Percentiles rank a stretch among this genome's conserved stretches.
phyloP scores from a whole-genome alignment of 2,888 invertebrate genomes.

The Lagria hirta region DNA sequence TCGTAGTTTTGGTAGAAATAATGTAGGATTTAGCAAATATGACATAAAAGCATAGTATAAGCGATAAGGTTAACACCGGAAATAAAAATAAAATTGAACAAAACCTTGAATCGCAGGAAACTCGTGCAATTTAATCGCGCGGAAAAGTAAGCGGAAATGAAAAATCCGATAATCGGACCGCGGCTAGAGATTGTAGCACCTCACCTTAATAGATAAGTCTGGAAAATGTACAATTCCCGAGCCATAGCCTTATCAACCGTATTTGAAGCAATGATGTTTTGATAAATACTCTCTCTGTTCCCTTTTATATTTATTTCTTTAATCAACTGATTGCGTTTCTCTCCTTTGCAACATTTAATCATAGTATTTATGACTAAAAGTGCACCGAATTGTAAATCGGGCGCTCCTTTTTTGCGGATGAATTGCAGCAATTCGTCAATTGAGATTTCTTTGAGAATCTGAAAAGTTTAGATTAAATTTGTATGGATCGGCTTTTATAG shows the following conservation, averaged over 20 bases:
- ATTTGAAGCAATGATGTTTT: conserved; percentile 34
- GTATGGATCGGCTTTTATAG: no score
- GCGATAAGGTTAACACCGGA: no score
- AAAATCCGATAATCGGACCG: conserved; percentile 2
- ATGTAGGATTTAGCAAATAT: no score
- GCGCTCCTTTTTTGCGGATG: conserved; percentile 35
- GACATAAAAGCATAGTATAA: no score
- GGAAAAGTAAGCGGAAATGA: not conserved
- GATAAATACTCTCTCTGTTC: conserved; percentile 38
- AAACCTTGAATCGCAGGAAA: conserved; percentile 6
- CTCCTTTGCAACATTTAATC: conserved; percentile 43
- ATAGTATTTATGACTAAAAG: conserved; percentile 48
- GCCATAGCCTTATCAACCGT: conserved; percentile 41
- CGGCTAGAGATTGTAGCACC: not conserved
- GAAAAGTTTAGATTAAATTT: no score
- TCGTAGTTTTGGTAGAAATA: no score
- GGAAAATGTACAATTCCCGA: conserved; percentile 48
- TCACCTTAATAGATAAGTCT: conserved; percentile 49
- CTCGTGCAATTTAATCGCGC: conserved; percentile 2
- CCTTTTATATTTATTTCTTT: conserved; percentile 43
- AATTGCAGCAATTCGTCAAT: conserved; percentile 40
- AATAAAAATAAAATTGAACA: no score
- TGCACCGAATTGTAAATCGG: conserved; percentile 43
- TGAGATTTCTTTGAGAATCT: conserved; percentile 40
- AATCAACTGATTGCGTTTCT: conserved; percentile 41